Conservation (phyloP, 2,888 invertebrate species). For the Strigamia transsilvanica region DNA sequence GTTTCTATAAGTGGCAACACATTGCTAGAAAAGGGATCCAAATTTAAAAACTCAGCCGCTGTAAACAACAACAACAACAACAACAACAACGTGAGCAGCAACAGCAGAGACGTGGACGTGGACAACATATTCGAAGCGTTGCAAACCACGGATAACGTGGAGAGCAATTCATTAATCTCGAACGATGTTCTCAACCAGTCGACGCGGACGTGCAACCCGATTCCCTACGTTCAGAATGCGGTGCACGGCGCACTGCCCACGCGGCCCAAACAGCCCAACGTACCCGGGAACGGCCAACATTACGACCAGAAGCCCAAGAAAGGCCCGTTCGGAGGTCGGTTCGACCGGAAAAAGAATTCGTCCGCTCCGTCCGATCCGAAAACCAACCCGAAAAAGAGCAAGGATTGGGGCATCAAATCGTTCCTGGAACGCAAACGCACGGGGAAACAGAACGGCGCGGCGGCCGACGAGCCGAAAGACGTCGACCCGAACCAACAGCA, state of each 20-base stretch:
- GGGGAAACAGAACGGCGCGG: neutral
- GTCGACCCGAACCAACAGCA: neutral
- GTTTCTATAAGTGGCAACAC: slow-evolving; percentile 66
- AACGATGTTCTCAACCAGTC: slow-evolving; percentile 65
- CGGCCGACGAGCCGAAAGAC: neutral
- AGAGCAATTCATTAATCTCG: slow-evolving; percentile 65
- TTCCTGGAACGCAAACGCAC: slow-evolving; percentile 56
- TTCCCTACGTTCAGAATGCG: slow-evolving; percentile 79
- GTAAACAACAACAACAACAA: slow-evolving; percentile 8
- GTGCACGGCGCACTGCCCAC: slow-evolving; percentile 67
- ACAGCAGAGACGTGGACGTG: slow-evolving; percentile 50
- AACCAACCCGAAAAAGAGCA: slow-evolving; percentile 58
- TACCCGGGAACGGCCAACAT: slow-evolving; percentile 61
- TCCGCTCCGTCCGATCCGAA: neutral
- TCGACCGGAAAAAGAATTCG: slow-evolving; percentile 54
- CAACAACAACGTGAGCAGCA: neutral
- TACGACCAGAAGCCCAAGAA: slow-evolving; percentile 56
- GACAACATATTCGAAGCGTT: slow-evolving; percentile 61
- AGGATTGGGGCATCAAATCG: slow-evolving; percentile 55
- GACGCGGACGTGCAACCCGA: slow-evolving; percentile 65
- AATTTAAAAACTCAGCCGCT: slow-evolving; percentile 55
- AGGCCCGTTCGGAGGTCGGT: slow-evolving; percentile 55
- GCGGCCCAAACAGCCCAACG: slow-evolving; percentile 64
- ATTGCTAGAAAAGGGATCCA: slow-evolving; percentile 61
- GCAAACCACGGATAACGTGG: slow-evolving; percentile 60